phyloP scores from a whole-genome alignment of 2,888 invertebrate species.

The Unio delphinus region DNA sequence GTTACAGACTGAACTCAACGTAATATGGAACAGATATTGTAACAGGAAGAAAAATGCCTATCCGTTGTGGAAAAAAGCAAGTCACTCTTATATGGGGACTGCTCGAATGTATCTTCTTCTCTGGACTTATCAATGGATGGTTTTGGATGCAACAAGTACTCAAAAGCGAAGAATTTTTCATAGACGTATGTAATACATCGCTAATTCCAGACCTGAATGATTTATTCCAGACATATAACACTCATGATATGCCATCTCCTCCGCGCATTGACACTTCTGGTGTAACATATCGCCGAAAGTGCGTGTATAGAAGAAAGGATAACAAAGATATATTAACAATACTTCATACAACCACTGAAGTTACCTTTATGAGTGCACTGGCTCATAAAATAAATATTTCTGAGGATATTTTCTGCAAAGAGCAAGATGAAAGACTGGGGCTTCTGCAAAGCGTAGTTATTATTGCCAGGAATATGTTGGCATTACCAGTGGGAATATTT shows the following conservation, averaged over 20 bases:
- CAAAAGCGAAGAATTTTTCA: slow-evolving; percentile 46
- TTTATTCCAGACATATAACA: no score
- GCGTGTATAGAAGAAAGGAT: slow-evolving; percentile 4
- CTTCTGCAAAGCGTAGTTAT: slow-evolving; percentile 40
- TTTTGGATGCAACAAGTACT: slow-evolving; percentile 49
- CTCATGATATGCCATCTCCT: no score
- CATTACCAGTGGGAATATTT: slow-evolving; percentile 50
- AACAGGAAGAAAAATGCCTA: slow-evolving; percentile 14
- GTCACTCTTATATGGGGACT: slow-evolving; percentile 51
- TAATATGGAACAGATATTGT: no score
- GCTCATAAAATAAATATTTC: not conserved
- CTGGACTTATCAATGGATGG: slow-evolving; percentile 60
- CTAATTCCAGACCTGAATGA: not conserved
- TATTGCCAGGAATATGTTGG: slow-evolving; percentile 42
- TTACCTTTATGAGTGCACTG: slow-evolving; percentile 1
- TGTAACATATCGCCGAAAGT: slow-evolving; percentile 2
- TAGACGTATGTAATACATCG: slow-evolving; percentile 38
- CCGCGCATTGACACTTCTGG: no score
- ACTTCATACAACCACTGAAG: not conserved
- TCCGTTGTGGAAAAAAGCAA: slow-evolving; percentile 33
- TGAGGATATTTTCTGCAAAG: slow-evolving; percentile 22
- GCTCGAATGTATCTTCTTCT: slow-evolving; percentile 56
- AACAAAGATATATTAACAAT: not conserved
- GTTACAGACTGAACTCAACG: no score
- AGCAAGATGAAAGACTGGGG: slow-evolving; percentile 37